Evolutionary conservation across 2,888 invertebrate species (phyloP).

Genomic region (Drosophila mettleri): DNA sequence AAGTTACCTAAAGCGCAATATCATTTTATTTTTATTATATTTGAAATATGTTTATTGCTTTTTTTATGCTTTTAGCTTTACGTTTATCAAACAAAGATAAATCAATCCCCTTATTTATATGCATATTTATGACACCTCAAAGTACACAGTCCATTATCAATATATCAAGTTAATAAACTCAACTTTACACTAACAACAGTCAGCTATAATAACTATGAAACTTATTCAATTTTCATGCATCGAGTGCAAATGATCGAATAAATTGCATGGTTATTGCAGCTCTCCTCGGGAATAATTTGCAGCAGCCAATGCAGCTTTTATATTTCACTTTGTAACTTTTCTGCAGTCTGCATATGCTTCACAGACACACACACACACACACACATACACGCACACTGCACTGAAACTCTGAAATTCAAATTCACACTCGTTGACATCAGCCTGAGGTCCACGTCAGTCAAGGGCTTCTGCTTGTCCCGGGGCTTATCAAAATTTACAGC

Average conservation of each 20-base stretch:
- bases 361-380: constrained; percentile 8
- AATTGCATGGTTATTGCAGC: background rate
- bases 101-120: no score
- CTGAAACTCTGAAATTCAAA: background rate
- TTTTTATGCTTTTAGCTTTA: no score
- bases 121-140: background rate
- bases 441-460: constrained; percentile 35
- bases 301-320: constrained; percentile 4
- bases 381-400: constrained; percentile 2
- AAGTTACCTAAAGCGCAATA: no score
- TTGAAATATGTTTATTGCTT: no score
- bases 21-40: no score
- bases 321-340: constrained; percentile 11
- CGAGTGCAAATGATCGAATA: background rate
- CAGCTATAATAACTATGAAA: background rate
- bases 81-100: no score
- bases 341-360: constrained; percentile 9
- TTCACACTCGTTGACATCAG: constrained; percentile 25
- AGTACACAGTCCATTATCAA: background rate
- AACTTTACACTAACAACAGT: no score
- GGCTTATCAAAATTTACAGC: constrained; percentile 72
- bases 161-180: background rate
- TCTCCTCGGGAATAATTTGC: background rate
- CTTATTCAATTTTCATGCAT: background rate
- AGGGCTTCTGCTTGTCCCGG: constrained; percentile 40